Conservation (phyloP, 2,113 vertebrate species). For the Elanoides forficatus region DNA sequence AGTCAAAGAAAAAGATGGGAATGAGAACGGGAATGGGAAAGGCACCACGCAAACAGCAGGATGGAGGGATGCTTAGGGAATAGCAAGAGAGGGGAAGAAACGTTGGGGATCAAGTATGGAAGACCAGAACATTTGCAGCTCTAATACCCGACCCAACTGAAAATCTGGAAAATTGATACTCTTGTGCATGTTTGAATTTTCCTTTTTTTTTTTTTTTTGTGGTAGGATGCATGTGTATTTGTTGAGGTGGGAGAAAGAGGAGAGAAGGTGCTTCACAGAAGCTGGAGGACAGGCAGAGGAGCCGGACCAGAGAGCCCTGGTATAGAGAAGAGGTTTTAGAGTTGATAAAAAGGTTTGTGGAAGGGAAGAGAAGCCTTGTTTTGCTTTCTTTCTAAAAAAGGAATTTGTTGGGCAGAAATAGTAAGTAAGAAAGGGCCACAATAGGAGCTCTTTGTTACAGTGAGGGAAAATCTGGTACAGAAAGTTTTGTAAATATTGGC, state of each 20-base stretch:
- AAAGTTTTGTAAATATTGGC: background rate
- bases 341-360: background rate
- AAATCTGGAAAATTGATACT: background rate
- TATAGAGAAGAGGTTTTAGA: background rate
- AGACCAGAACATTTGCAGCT: background rate
- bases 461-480: background rate
- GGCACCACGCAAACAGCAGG: background rate
- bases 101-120: background rate
- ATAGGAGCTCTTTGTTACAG: background rate
- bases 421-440: background rate
- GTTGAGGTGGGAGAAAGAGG: background rate
- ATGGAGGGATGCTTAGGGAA: background rate
- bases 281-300: background rate
- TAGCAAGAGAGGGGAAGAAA: background rate
- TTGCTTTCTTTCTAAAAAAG: background rate
- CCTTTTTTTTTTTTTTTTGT: background rate
- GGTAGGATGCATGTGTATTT: fast-evolving
- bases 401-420: background rate
- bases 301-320: background rate
- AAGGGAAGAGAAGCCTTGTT: background rate
- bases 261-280: background rate
- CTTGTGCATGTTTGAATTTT: background rate
- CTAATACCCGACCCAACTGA: background rate
- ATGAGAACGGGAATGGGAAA: background rate
- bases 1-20: background rate